Evolutionary conservation across 1,140 invertebrate genomes (phyloP), one percentile per base, ranked within the genome.

Genomic region (Hydropsyche tenuis): DNA sequence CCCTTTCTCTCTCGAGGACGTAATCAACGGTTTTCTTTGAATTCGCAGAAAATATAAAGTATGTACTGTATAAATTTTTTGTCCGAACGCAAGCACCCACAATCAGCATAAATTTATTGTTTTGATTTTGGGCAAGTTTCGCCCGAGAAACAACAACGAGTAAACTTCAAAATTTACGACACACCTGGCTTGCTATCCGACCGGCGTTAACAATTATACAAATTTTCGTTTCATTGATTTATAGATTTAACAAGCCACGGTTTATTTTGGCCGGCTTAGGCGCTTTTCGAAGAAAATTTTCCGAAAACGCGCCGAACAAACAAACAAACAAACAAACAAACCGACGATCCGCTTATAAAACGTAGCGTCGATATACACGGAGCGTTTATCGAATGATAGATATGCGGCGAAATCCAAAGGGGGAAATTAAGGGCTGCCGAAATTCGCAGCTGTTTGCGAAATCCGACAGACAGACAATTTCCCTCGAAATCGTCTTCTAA

Each of bases 391-490:
- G 30, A 37, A 60, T 60, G 56, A 60, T 60, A 60, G 56, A 60
- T 60, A 14, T 60, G 56, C 56, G 56, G 23, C 22, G 23, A 23
- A 27, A 27, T 60, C 30, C 30, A 37, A 37, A 37, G 56, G 18
- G 18, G 56, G 56, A 60, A 60, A 60, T 60, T 60, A 60, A 22
- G 12, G 20, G 56, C 20, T 25, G 5, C 23, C 51, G 56, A n/a
- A n/a, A n/a, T 60, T 60, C 20, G 56, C 56, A 60, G 56, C 20
- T 60, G 56, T 18, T 65, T 65, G 12, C n/a, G 23, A 23, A 46
- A 20, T 65, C 43, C 63, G 63, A 20, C 63, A 65, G 65, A 27
- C 65, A 51, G 65, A 69, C 43, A 69, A 30, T 51, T 48, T 69
- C 23, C n/a, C 20, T 42, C 65, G 18, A 30, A 43, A 51, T 46